Conservation (phyloP, 2,888 invertebrate genomes). For the Meteorus cinctellus region DNA sequence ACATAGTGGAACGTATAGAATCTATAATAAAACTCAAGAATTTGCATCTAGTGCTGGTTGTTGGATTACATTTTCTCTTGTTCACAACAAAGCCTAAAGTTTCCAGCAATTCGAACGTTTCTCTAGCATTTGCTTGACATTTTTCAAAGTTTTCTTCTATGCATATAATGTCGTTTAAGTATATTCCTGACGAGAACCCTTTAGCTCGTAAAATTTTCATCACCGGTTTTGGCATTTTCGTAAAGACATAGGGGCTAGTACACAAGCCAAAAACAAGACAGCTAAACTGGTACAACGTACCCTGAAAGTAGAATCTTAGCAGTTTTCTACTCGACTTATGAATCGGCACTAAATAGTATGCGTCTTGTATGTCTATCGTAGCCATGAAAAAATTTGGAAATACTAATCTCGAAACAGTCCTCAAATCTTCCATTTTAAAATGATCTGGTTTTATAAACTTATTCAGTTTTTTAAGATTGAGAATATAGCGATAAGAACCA, state of each 20-base stretch:
- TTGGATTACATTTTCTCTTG: slow-evolving; percentile 18
- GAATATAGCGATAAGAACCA: slow-evolving; percentile 47
- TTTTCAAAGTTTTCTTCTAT: slow-evolving; percentile 35
- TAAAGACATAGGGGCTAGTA: slow-evolving; percentile 38
- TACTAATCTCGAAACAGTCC: slow-evolving; percentile 38
- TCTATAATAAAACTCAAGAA: slow-evolving; percentile 41
- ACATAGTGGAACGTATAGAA: slow-evolving; percentile 32
- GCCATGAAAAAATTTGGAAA: slow-evolving; percentile 44
- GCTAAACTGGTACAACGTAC: slow-evolving; percentile 37
- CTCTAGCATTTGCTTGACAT: slow-evolving; percentile 34
- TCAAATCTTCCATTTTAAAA: slow-evolving; percentile 44
- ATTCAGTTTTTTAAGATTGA: slow-evolving; percentile 48
- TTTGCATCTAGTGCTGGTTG: slow-evolving; percentile 29
- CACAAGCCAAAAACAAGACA: slow-evolving; percentile 42
- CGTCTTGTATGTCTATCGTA: slow-evolving; percentile 45
- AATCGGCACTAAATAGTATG: slow-evolving; percentile 38
- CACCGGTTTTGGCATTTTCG: slow-evolving; percentile 43
- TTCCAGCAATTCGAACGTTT: slow-evolving; percentile 21
- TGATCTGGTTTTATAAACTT: slow-evolving; percentile 39
- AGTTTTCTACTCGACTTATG: slow-evolving; percentile 21
- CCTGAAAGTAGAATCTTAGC: slow-evolving; percentile 40
- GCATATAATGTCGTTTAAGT: slow-evolving; percentile 39
- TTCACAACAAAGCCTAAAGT: slow-evolving; percentile 33
- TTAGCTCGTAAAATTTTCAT: slow-evolving; percentile 26
- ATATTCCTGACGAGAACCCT: slow-evolving; percentile 35